Conservation (phyloP, 2,797 vertebrate genomes). For the Pantherophis vulpinus region DNA sequence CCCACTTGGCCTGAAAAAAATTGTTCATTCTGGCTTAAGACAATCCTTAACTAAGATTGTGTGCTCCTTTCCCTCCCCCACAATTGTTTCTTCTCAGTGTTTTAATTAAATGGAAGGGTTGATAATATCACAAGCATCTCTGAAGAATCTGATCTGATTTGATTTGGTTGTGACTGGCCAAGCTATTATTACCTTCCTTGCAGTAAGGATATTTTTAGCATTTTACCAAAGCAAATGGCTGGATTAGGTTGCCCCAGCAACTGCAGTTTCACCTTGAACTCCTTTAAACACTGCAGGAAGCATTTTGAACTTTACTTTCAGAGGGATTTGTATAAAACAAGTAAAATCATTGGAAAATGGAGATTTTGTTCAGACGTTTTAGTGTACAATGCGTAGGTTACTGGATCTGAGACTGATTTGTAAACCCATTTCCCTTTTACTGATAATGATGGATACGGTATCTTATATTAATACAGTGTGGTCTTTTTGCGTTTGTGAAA, state of each 20-base stretch:
- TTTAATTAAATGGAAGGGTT: not conserved
- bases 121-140: not conserved
- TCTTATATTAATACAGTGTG: not conserved
- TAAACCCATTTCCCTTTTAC: not conserved
- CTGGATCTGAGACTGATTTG: not conserved
- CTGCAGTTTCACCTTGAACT: constrained; percentile 18
- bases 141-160: not conserved
- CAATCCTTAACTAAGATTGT: not conserved
- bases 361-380: not conserved
- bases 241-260: constrained; percentile 42
- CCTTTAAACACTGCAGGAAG: not conserved
- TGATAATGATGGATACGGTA: not conserved
- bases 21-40: not conserved
- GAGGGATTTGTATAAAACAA: not conserved
- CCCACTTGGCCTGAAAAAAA: not conserved
- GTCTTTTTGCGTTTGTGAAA: not conserved
- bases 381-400: not conserved
- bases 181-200: constrained; percentile 21
- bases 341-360: not conserved
- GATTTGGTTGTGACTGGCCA: rapidly evolving
- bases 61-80: too few relatives aligned
- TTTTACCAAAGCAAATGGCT: constrained; percentile 16
- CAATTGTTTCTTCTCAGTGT: not conserved
- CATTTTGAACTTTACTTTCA: not conserved
- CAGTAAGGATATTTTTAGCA: constrained; percentile 55